Conservation (phyloP, 2,888 invertebrate genomes). For the Conistra vaccinii region DNA sequence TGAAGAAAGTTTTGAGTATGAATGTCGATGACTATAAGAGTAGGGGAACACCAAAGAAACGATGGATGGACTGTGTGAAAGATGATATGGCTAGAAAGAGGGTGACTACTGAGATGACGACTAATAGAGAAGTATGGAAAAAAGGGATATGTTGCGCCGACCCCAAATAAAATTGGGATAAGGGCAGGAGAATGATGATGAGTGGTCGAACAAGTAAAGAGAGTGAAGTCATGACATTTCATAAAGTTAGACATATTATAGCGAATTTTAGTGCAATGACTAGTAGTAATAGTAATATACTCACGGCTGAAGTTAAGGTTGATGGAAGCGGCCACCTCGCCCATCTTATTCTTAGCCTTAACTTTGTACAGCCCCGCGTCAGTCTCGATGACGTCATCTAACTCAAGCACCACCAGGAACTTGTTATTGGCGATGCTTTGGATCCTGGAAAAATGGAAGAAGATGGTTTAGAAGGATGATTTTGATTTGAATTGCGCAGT, state of each 20-base stretch:
- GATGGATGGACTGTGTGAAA: too few relatives aligned
- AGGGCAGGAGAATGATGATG: too few relatives aligned
- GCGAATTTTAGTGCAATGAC: background rate
- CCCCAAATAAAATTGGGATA: too few relatives aligned
- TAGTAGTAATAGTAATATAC: constrained; percentile 83
- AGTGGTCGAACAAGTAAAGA: background rate
- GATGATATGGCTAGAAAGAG: too few relatives aligned
- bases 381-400: constrained; percentile 98
- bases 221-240: too few relatives aligned
- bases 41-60: too few relatives aligned
- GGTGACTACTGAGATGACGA: too few relatives aligned
- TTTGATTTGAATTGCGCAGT: background rate
- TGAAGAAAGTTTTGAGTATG: too few relatives aligned
- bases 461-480: background rate
- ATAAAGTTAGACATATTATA: background rate
- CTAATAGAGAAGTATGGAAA: too few relatives aligned
- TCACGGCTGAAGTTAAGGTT: constrained; percentile 99
- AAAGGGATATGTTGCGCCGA: too few relatives aligned
- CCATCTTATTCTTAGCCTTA: constrained; percentile 98
- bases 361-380: constrained; percentile 99
- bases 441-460: constrained; percentile 88
- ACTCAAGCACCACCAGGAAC: constrained; percentile 97
- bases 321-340: constrained; percentile 99
- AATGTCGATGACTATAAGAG: too few relatives aligned
- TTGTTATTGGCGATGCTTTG: constrained; percentile 96